Evolutionary conservation across 2,888 invertebrate genomes (phyloP).

Genomic region (Mechanitis messenoides): DNA sequence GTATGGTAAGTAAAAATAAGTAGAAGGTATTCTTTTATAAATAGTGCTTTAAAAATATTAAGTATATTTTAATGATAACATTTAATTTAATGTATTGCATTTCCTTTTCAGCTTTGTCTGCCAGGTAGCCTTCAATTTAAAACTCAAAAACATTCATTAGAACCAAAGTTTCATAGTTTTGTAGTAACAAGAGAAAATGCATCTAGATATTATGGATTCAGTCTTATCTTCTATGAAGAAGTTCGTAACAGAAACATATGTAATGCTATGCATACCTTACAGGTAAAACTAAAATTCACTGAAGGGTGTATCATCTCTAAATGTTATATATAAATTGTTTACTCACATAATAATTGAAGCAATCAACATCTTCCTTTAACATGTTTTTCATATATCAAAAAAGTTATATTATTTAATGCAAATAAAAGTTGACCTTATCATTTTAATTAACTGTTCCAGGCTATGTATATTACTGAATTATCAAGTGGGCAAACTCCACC

Average conservation of each 20-base stretch:
- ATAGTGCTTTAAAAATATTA: background rate
- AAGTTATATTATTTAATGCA: background rate
- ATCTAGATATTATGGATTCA: conserved; percentile 94
- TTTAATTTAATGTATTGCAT: background rate
- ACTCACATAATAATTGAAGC: background rate
- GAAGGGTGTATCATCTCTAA: background rate
- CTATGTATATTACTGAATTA: conserved; percentile 93
- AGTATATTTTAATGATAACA: background rate
- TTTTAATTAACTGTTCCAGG: conserved; percentile 65
- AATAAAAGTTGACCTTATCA: background rate
- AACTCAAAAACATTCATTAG: conserved; percentile 92
- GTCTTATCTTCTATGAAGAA: conserved; percentile 97
- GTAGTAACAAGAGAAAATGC: conserved; percentile 98
- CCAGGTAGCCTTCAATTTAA: conserved; percentile 96
- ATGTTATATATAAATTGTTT: background rate
- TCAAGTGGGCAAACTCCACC: conserved; percentile 86
- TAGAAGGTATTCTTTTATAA: background rate
- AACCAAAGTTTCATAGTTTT: conserved; percentile 96
- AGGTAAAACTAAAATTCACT: conserved; percentile 68
- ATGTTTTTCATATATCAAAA: background rate
- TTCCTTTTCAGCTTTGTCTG: conserved; percentile 86
- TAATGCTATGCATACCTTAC: conserved; percentile 96
- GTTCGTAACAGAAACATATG: conserved; percentile 94
- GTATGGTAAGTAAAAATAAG: conserved; percentile 85
- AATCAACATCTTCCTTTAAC: background rate